Base-by-base conservation (phyloP, 2,113 vertebrate species). In the Ranitomeya imitator region DNA sequence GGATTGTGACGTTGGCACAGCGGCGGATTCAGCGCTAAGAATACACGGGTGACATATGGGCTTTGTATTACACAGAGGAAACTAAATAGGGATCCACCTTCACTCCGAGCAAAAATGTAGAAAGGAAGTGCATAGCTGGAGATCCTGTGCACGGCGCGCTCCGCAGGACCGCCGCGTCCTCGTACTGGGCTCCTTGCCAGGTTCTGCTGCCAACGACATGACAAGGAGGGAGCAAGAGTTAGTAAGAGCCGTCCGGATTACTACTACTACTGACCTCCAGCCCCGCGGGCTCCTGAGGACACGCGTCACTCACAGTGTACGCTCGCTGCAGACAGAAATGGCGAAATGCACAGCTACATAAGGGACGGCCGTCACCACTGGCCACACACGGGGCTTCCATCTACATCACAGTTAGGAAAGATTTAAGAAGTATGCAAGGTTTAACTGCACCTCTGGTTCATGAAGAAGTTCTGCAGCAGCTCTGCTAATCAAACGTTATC, bases 1-100 rank as follows among this genome's bases (percentile, higher is more conserved):
- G 23, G 63, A 79, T 55, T 60, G 45, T 54, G 37, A 52, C 57
- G 76, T 65, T 76, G 3, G 76, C 21, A 57, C 31, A 61, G 61
- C 60, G 54, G 85, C 85, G 79, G 74, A 45, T 65, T 19, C 74
- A 11, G 10, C 11, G 63, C 78, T 87, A 81, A 79, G 63, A 87
- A 87, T 87, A 87, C 45, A 31, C 16, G 57, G 23, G 55, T 71
- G 76, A 69, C 76, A 87, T 59, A 63, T 51, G 52, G 31, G 55
- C n/a, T 79, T 79, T 86, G 37, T 86, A 79, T 79, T 37, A 52
- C 59, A 79, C 59, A 79, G 85, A 76, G 67, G 69, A 67, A 79
- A 86, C 79, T 79, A 86, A 63, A 74, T 18, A 55, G 31, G 19
- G n/a, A 61, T 55, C 76, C 76, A 55, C 85, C 76, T 31, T 15